Evolutionary conservation across 1,140 invertebrate species (phyloP).

Genomic region (Drosophila arawakana): DNA sequence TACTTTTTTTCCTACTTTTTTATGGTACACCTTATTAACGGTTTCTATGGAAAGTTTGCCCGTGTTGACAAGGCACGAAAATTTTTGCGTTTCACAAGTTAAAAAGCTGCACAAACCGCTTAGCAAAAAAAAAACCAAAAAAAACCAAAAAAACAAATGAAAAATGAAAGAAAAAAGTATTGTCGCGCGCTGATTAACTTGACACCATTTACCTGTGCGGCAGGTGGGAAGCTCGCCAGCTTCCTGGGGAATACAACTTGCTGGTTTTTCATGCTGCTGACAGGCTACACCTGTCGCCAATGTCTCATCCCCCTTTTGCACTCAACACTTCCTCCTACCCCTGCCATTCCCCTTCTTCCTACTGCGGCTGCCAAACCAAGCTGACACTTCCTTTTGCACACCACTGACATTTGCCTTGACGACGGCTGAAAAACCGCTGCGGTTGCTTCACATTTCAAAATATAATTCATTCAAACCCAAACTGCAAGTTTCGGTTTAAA

Average conservation of each 20-base stretch:
- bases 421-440: constrained; percentile 22
- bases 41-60: constrained; percentile 69
- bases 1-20: constrained; percentile 34
- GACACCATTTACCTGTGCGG: constrained; percentile 51
- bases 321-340: background rate
- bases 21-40: constrained; percentile 75
- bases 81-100: constrained; percentile 50
- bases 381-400: constrained; percentile 52
- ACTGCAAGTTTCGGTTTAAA: constrained; percentile 6
- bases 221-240: background rate
- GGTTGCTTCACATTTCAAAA: constrained; percentile 26
- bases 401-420: constrained; percentile 35
- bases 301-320: constrained; percentile 38
- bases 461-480: constrained; percentile 5
- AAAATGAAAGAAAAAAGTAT: constrained; percentile 36
- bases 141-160: constrained; percentile 34
- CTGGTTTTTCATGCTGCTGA: constrained; percentile 73
- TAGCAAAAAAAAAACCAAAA: constrained; percentile 9
- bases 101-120: constrained; percentile 39
- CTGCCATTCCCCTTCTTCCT: background rate
- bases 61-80: constrained; percentile 62
- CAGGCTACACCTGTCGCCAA: constrained; percentile 70
- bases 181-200: constrained; percentile 75
- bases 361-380: constrained; percentile 46
- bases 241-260: constrained; percentile 29